A percentile compares a stretch with the other conserved stretches of the same genome.
Conservation (phyloP, 2,888 invertebrate species). For the Alloplasta piceator region DNA sequence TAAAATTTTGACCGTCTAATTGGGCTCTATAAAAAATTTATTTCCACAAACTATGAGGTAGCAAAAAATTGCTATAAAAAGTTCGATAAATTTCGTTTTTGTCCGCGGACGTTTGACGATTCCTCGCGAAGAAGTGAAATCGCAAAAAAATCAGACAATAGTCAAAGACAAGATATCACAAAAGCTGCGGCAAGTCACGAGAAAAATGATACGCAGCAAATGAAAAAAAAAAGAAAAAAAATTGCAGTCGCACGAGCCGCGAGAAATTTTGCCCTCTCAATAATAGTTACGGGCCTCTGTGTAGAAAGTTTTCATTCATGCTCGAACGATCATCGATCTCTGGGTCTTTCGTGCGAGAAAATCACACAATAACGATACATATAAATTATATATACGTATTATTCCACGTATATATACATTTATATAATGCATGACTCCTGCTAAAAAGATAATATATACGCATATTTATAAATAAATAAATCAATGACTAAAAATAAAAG, state of each 20-base stretch:
- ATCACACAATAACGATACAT: conserved; percentile 43
- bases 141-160: conserved; percentile 6
- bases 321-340: conserved; percentile 70
- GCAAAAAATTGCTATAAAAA: too few relatives aligned
- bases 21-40: too few relatives aligned
- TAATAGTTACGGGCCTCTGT: conserved; percentile 63
- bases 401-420: too few relatives aligned
- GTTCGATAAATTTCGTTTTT: too few relatives aligned
- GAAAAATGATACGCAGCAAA: conserved; percentile 41
- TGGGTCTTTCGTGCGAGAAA: conserved; percentile 59
- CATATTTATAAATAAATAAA: neutral
- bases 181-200: conserved; percentile 50
- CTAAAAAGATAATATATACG: neutral
- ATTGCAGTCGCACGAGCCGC: conserved; percentile 55
- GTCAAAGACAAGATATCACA: conserved; percentile 49
- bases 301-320: conserved; percentile 71
- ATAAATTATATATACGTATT: too few relatives aligned
- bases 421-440: too few relatives aligned
- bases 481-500: conserved; percentile 24
- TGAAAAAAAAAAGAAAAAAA: conserved; percentile 12
- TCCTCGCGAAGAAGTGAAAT: conserved; percentile 35
- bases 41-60: too few relatives aligned
- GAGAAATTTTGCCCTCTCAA: conserved; percentile 66
- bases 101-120: too few relatives aligned
- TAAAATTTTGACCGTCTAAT: too few relatives aligned